Percentiles rank a stretch among this genome's conserved stretches.
These are phyloP conservation scores for Anthoscopus minutus DNA, from an alignment of 2,113 vertebrate genomes.

Conservation along the genomic window DNA sequence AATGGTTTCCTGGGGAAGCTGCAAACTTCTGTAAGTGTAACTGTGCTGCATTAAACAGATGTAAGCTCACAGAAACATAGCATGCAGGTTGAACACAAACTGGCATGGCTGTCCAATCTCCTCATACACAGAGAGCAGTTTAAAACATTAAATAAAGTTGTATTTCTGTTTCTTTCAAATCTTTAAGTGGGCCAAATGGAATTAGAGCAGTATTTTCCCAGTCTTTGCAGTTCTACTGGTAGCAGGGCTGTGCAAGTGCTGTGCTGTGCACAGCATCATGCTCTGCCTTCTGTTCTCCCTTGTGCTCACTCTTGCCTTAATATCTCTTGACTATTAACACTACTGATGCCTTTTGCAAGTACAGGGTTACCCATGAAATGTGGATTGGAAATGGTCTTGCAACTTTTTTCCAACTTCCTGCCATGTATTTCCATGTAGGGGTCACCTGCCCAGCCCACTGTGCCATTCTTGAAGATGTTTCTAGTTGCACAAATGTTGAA, in stretches of 20 bases:
- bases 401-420: neutral
- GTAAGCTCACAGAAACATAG: conserved; percentile 34
- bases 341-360: neutral
- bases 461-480: neutral
- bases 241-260: neutral
- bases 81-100: neutral
- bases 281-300: neutral
- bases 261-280: neutral
- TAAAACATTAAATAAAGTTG: conserved; percentile 55
- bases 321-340: neutral
- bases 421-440: rapidly evolving
- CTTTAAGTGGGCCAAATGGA: neutral
- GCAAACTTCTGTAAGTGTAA: conserved; percentile 51
- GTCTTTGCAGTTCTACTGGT: neutral
- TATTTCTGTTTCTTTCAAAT: neutral
- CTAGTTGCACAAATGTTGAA: neutral
- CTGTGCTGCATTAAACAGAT: conserved; percentile 49
- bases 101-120: neutral
- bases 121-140: neutral
- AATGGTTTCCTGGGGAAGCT: conserved; percentile 74
- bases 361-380: neutral
- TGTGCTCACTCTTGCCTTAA: neutral
- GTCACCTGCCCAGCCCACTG: neutral
- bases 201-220: neutral
- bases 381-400: neutral